Base-by-base conservation (phyloP, 2,113 vertebrate species). In the Leucopsar rothschildi region DNA sequence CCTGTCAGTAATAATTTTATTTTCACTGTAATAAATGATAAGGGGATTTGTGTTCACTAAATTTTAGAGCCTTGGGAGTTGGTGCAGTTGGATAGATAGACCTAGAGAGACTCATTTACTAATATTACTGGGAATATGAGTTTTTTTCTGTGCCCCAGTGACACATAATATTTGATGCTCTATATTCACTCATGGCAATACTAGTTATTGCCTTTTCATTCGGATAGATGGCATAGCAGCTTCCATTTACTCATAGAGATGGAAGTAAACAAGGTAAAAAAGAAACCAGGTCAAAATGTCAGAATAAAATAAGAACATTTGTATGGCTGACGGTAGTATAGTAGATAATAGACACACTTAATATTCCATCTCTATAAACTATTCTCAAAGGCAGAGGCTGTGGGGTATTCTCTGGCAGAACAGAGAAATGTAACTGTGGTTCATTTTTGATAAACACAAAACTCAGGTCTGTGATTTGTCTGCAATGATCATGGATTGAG, bases 211-310 rank as follows among this genome's bases (percentile, higher is more conserved):
- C 81, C 90, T 96, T 88, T 96, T 97, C 92, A 94, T 77, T 92
- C 83, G 47, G 80, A 92, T 61, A 82, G 93, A 93, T 90, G 86
- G 90, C 86, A 93, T 29, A 94, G 93, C 82, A 96, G 82, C 95
- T 96, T 93, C 93, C 90, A 89, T 96, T 96, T 96, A 84, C 83
- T 95, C 66, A 82, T 63, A 69, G 4, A 92, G 88, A 65, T 79
- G 86, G 92, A 94, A 95, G 94, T 88, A 94, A 96, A 96, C 92
- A 96, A 95, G 79, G 90, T 96, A 93, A 96, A 88, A 95, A 96
- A 93, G 94, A 95, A 95, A 86, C 82, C 68, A 66, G 94, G 95
- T 97, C 94, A 97, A 94, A 94, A 95, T 96, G 93, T 94, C 94
- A 96, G 90, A 81, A 76, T 92, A 93, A 96, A 97, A 94, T 90